Conservation (phyloP, 64 coral and sea anemone species). For the Astreopora myriophthalma region DNA sequence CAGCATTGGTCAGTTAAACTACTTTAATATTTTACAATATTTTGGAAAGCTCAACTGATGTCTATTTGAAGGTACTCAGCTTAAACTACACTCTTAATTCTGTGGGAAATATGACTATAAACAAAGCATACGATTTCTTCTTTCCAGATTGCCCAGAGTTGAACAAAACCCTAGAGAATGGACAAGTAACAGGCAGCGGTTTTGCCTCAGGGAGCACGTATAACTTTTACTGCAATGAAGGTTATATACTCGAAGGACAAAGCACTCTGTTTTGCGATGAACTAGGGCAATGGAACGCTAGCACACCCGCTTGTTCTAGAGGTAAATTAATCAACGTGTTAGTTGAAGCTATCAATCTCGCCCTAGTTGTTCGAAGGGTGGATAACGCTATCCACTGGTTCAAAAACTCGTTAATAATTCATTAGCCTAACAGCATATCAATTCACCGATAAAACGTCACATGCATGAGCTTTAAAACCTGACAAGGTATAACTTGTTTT, state of each 20-base stretch:
- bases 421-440: too few relatives aligned
- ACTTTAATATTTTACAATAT: too few relatives aligned
- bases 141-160: not conserved
- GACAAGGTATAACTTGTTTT: too few relatives aligned
- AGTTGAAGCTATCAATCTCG: not conserved
- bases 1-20: too few relatives aligned
- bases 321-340: not conserved
- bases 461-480: too few relatives aligned
- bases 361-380: not conserved
- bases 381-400: not conserved
- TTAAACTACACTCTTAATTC: too few relatives aligned
- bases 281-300: conserved; percentile 6
- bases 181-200: not conserved
- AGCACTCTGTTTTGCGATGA: not conserved
- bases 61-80: too few relatives aligned
- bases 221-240: conserved; percentile 16
- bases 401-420: too few relatives aligned
- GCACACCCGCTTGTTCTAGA: not conserved
- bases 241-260: not conserved
- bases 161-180: conserved; percentile 1
- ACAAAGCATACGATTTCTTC: not conserved
- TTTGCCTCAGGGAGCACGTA: not conserved
- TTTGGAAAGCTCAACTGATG: too few relatives aligned
- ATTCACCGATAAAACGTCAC: too few relatives aligned
- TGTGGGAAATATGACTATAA: too few relatives aligned